Evolutionary conservation across 1,140 invertebrate species (phyloP).

Genomic region (Dufourea novaeangliae): DNA sequence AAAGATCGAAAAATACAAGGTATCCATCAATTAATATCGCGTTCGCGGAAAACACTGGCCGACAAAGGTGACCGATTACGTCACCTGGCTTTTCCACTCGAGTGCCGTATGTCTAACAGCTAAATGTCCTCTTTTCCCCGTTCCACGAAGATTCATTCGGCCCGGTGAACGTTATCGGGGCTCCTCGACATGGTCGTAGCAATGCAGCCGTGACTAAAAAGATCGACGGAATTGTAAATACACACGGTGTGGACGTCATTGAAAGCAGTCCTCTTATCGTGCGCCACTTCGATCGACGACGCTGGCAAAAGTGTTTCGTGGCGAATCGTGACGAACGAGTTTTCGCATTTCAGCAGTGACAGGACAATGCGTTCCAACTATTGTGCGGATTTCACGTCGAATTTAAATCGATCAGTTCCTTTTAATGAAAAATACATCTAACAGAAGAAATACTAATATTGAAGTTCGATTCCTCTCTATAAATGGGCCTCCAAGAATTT

Average conservation of each 20-base stretch:
- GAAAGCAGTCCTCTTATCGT: conserved; percentile 20
- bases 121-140: neutral
- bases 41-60: neutral
- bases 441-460: too few relatives aligned
- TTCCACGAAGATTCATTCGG: neutral
- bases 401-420: too few relatives aligned
- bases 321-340: neutral
- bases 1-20: neutral
- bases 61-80: conserved; percentile 6
- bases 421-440: too few relatives aligned
- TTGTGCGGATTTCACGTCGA: too few relatives aligned
- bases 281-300: neutral
- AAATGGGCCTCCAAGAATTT: too few relatives aligned
- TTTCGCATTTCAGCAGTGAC: neutral
- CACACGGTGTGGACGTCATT: neutral
- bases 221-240: conserved; percentile 6
- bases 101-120: neutral
- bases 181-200: neutral
- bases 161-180: neutral
- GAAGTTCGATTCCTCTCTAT: too few relatives aligned
- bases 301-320: neutral
- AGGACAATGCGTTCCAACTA: too few relatives aligned
- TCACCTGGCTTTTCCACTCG: neutral
- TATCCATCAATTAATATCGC: conserved; percentile 1
- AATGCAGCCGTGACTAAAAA: neutral